Evolutionary conservation across 2,888 invertebrate genomes (phyloP).

Genomic region (Brachyptera putata): DNA sequence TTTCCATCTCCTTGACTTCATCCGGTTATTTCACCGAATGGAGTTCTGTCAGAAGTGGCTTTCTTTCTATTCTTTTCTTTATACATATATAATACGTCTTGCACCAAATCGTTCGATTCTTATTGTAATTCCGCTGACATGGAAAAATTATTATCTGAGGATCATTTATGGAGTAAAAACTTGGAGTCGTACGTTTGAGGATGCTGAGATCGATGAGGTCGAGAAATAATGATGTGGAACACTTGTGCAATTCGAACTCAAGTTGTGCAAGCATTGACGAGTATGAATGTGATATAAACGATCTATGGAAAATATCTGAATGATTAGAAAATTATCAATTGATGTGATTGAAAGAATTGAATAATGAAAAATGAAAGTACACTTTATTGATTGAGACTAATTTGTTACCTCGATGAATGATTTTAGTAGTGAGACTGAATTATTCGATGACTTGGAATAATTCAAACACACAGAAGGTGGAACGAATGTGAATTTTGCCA

Average conservation of each 20-base stretch:
- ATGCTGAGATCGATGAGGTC: neutral
- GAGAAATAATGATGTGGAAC: neutral
- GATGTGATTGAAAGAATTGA: neutral
- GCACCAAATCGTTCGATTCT: constrained; percentile 5
- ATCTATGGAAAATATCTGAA: neutral
- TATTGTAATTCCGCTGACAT: constrained; percentile 17
- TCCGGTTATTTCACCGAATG: constrained; percentile 3
- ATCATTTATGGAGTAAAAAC: neutral
- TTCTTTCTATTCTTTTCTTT: neutral
- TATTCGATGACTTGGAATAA: too few relatives aligned
- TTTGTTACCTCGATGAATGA: too few relatives aligned
- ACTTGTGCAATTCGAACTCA: neutral
- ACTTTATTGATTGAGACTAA: neutral
- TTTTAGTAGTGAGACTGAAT: too few relatives aligned
- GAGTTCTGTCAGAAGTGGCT: neutral
- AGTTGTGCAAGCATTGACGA: neutral
- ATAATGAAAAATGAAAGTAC: neutral
- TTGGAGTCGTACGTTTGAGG: neutral
- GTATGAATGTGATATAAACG: neutral
- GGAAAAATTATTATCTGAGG: constrained; percentile 7
- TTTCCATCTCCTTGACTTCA: neutral
- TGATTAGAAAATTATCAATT: too few relatives aligned
- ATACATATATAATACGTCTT: neutral
- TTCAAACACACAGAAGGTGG: too few relatives aligned
- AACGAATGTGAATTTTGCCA: too few relatives aligned